A percentile compares a stretch with the other conserved stretches of the same genome.
Conservation (phyloP, 2,888 invertebrate genomes). For the Melieria crassipennis region DNA sequence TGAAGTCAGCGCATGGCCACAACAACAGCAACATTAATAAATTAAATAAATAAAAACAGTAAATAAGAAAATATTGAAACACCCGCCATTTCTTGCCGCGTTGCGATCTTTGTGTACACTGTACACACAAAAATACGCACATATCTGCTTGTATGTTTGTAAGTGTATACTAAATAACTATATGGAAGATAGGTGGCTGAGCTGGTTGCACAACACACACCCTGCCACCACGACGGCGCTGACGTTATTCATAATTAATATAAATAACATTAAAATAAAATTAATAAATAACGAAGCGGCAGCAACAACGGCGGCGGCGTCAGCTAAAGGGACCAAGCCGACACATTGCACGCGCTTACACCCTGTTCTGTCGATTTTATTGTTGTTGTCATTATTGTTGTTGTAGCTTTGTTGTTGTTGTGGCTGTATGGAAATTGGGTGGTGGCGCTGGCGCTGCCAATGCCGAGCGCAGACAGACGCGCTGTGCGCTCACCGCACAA, state of each 20-base stretch:
- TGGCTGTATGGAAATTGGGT: slow-evolving; percentile 27
- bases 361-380: slow-evolving; percentile 9
- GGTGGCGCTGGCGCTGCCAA: too few species aligned
- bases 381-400: slow-evolving; percentile 12
- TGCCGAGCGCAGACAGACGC: too few species aligned
- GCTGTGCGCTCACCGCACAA: slow-evolving; percentile 43
- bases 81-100: not conserved
- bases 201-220: slow-evolving; percentile 1
- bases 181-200: too few species aligned
- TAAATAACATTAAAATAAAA: slow-evolving; percentile 39
- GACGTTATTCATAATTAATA: slow-evolving; percentile 43
- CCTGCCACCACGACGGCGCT: not conserved
- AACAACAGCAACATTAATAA: slow-evolving; percentile 24
- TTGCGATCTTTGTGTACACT: not conserved
- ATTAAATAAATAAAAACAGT: slow-evolving; percentile 30
- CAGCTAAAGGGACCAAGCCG: slow-evolving; percentile 16
- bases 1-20: not conserved
- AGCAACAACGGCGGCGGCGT: slow-evolving; percentile 36
- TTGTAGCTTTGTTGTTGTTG: slow-evolving; percentile 16
- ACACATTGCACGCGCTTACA: not conserved
- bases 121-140: slow-evolving; percentile 2
- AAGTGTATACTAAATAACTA: slow-evolving; percentile 15
- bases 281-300: slow-evolving; percentile 38
- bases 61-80: slow-evolving; percentile 30
- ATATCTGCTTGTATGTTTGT: slow-evolving; percentile 18